Percentiles rank a stretch among this genome's conserved stretches.
Conservation (phyloP, 2,888 invertebrate genomes). For the Chironomus tentans region DNA sequence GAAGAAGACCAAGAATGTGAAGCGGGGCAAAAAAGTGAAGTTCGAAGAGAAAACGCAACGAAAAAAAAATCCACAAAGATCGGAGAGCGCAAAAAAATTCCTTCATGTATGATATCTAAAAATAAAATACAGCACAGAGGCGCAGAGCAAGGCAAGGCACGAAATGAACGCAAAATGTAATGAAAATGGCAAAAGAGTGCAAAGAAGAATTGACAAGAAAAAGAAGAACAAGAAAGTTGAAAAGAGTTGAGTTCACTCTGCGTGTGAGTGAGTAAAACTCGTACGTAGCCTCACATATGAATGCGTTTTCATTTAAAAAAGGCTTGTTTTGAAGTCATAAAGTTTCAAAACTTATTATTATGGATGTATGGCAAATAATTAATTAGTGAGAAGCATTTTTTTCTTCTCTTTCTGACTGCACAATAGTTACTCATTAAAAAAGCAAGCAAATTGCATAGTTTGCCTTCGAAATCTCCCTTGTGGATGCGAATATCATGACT, state of each 20-base stretch:
- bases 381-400: no score
- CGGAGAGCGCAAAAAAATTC: constrained; percentile 4
- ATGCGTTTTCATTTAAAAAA: not conserved
- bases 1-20: not conserved
- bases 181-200: constrained; percentile 10
- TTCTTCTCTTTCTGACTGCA: no score
- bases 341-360: no score
- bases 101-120: constrained; percentile 17
- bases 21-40: not conserved
- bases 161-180: constrained; percentile 11
- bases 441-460: no score
- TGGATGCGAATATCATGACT: no score
- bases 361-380: no score
- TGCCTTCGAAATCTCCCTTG: no score
- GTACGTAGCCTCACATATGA: not conserved
- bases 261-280: not conserved
- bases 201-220: constrained; percentile 2
- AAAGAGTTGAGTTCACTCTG: no score
- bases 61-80: constrained; percentile 12
- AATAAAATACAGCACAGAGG: constrained; percentile 10
- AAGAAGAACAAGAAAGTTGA: not conserved
- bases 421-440: no score
- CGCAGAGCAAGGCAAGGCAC: not conserved
- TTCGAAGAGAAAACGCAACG: constrained; percentile 11
- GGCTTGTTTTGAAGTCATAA: no score